Evolutionary conservation across 2,888 invertebrate species (phyloP), one percentile per base, ranked within the genome.

Genomic region (Ectemnius continuus): DNA sequence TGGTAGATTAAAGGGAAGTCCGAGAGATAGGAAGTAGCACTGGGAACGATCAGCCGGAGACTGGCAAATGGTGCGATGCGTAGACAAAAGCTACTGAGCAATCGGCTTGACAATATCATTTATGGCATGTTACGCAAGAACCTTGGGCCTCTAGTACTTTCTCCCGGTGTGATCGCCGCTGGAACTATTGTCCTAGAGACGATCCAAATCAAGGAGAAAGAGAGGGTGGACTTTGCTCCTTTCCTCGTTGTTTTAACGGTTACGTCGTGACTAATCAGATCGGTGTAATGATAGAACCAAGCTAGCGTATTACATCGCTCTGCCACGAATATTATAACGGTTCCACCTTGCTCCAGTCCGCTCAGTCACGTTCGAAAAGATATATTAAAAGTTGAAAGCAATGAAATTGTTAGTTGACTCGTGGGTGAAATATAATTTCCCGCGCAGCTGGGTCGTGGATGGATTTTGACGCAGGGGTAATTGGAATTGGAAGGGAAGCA

Each of bases 121-220:
- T 89, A 90, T 88, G 88, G 90, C 71, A 82, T 64, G 83, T 90
- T 90, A 85, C 87, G 88, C 85, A 90, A 90, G 83, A 78, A 80
- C 80, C 80, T 79, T 82, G 76, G 80, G 86, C 85, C 85, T 86
- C 80, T 84, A 82, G 85, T 86, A 89, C 90, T 90, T 90, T 90
- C 90, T 88, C 89, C 84, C 84, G 73, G 76, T 70, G 79, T 75
- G 52, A 81, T 79, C 76, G 36, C 76, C 75, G 61, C 78, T 69
- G 74, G 78, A 86, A 83, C 72, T 88, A 84, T 85, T 84, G 84
- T 86, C 84, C 76, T 65, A 76, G 75, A 63, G 60, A 69, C 26
- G 59, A 57, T 78, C 36, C 28, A 28, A 57, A 70, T 69, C 36
- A 62, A 52, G 56, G 61, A 59, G 62, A 64, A 75, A 67, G 56